Conservation (phyloP, 2,888 invertebrate species). For the Ligdia adustata region DNA sequence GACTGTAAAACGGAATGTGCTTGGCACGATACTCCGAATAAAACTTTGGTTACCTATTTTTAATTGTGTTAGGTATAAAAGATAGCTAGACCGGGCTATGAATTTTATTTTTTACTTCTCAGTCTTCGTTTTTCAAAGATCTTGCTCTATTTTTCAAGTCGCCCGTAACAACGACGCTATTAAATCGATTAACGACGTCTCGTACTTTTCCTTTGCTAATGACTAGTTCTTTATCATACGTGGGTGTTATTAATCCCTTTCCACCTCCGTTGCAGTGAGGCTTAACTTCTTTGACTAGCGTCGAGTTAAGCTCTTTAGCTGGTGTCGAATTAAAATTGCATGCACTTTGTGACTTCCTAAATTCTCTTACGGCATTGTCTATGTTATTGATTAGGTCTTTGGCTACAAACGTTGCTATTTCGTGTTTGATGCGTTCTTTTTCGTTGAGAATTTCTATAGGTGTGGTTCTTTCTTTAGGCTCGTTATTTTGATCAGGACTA, state of each 20-base stretch:
- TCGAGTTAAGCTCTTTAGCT: slow-evolving; percentile 15
- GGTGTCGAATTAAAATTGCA: slow-evolving; percentile 47
- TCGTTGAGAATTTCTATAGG: slow-evolving; percentile 64
- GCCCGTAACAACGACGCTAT: slow-evolving; percentile 54
- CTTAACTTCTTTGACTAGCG: slow-evolving; percentile 40
- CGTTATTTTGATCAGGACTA: slow-evolving; percentile 62
- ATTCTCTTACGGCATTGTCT: slow-evolving; percentile 71
- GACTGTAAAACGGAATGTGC: slow-evolving; percentile 49
- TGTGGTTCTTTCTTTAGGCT: slow-evolving; percentile 56
- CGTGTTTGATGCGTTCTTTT: slow-evolving; percentile 73
- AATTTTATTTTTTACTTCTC: slow-evolving; percentile 33
- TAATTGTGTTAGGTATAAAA: slow-evolving; percentile 4
- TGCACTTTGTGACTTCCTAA: slow-evolving; percentile 72
- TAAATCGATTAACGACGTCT: slow-evolving; percentile 77
- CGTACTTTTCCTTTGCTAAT: slow-evolving; percentile 78
- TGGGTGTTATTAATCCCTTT: slow-evolving; percentile 68
- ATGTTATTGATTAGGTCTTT: slow-evolving; percentile 77
- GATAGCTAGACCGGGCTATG: slow-evolving; percentile 39
- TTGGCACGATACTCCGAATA: slow-evolving; percentile 53
- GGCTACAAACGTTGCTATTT: slow-evolving; percentile 76
- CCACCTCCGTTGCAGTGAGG: slow-evolving; percentile 59
- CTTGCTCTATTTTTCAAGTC: slow-evolving; percentile 44
- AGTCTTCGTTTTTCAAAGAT: slow-evolving; percentile 58
- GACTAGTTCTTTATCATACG: slow-evolving; percentile 73
- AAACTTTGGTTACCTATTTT: slow-evolving; percentile 32